Evolutionary conservation across 2,888 invertebrate genomes (phyloP), one percentile per base, ranked within the genome.

Genomic region (Melanophora roralis): DNA sequence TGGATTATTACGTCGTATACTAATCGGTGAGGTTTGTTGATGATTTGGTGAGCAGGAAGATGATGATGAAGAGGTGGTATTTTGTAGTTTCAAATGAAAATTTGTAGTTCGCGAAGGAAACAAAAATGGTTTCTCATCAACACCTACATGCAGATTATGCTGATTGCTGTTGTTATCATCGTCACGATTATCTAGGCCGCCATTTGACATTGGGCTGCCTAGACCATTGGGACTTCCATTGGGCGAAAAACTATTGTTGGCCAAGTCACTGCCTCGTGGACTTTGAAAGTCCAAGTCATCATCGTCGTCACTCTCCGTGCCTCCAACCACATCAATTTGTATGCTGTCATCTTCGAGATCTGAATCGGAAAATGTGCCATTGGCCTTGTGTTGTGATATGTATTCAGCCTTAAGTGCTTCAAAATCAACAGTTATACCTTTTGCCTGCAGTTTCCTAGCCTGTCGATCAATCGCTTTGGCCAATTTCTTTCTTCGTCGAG

Each of bases 391-490:
- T 89, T 95, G 95, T 11, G 95, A 94, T 85, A 97, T 92, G 91
- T 96, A 96, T 89, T 97, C 97, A 55, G 95, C 92, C 85, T 95
- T 94, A 62, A 97, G 91, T 2, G 96, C 95, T 85, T 96, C 95
- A 81, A 97, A 90, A 89, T 97, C 96, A 21, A 97, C 97, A 16
- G 95, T 93, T 86, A 97, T 96, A 84, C 97, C 97, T 90, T 97
- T 97, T 60, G 96, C 95, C 72, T 97, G 94, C 78, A 98, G 92
- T 89, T 98, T 98, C 84, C 97, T 92, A 84, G 98, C 98, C 90
- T 97, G 97, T 69, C 97, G 92, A 89, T 97, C 97, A 84, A 97
- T 92, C 81, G 96, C 96, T 91, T 98, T 98, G 87, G 96, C 93
- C 87, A 97, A 91, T 91, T 98, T 97, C 92, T 96, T 96, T 91